These are phyloP conservation scores for Axinella damicornis DNA, from an alignment of 37 sponge, comb jelly and placozoan genomes.

Conservation along the genomic window DNA sequence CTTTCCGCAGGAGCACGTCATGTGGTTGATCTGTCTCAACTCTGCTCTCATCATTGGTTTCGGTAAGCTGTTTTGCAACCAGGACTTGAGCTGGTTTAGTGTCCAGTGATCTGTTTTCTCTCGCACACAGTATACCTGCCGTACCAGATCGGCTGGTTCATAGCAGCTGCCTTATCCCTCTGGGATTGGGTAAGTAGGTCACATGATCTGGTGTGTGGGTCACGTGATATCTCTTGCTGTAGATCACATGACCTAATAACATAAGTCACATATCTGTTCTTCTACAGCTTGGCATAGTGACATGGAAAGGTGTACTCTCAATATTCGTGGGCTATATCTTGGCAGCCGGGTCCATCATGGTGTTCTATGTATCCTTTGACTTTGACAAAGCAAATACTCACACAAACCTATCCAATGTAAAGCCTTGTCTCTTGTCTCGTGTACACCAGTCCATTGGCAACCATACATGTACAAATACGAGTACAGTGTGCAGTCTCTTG, in stretches of 20 bases:
- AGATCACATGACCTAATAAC: neutral
- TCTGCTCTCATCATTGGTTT: slow-evolving; percentile 69
- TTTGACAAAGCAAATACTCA: neutral
- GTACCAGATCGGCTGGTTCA: slow-evolving; percentile 62
- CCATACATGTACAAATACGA: neutral
- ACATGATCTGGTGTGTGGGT: slow-evolving; percentile 8
- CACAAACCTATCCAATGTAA: too few species aligned
- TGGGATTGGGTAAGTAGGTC: slow-evolving; percentile 60
- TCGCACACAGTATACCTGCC: slow-evolving; percentile 72
- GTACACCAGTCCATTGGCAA: too few species aligned
- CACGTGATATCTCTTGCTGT: too few species aligned
- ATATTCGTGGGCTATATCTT: slow-evolving; percentile 71
- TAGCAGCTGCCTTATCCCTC: slow-evolving; percentile 28
- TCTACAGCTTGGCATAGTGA: slow-evolving; percentile 39
- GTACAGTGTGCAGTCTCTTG: too few species aligned
- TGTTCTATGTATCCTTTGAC: slow-evolving; percentile 75
- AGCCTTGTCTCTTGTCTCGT: too few species aligned
- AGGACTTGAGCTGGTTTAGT: too few species aligned
- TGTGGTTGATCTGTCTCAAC: slow-evolving; percentile 86
- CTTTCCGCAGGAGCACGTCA: slow-evolving; percentile 79
- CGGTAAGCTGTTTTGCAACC: slow-evolving; percentile 53
- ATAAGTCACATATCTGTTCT: too few species aligned
- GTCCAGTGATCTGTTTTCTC: too few species aligned
- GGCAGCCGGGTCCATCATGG: slow-evolving; percentile 20
- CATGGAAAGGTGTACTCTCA: slow-evolving; percentile 49